These are phyloP conservation scores for Psilanteris sp. DNA, from an alignment of 1,140 invertebrate genomes.

Conservation along the genomic window DNA sequence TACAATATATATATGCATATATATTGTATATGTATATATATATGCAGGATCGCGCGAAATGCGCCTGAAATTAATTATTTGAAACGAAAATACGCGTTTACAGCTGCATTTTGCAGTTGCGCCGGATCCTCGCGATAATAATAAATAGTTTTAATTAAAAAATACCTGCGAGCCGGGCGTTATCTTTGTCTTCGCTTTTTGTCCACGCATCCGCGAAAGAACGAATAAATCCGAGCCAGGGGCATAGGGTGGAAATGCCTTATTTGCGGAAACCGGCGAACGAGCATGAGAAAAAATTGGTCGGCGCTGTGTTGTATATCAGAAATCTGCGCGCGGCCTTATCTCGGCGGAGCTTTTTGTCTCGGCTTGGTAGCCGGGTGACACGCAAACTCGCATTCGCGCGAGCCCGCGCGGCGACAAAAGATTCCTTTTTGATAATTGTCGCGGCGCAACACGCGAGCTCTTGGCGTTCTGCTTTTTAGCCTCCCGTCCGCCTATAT, in stretches of 20 bases:
- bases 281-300: too few relatives aligned
- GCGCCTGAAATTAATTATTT: too few relatives aligned
- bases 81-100: too few relatives aligned
- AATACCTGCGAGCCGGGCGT: conserved; percentile 19
- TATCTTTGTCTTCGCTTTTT: too few relatives aligned
- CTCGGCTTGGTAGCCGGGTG: conserved; percentile 24
- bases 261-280: too few relatives aligned
- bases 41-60: too few relatives aligned
- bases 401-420: conserved; percentile 42
- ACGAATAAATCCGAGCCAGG: too few relatives aligned
- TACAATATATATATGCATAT: too few relatives aligned
- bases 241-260: not conserved
- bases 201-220: too few relatives aligned
- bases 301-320: conserved; percentile 5
- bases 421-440: conserved; percentile 61
- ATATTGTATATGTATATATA: too few relatives aligned
- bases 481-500: conserved; percentile 29
- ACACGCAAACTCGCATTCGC: conserved; percentile 53
- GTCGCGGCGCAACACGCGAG: conserved; percentile 53
- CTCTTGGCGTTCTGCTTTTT: conserved; percentile 39
- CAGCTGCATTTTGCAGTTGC: not conserved
- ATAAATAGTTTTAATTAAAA: conserved; percentile 20
- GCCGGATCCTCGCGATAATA: too few relatives aligned
- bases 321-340: conserved; percentile 33
- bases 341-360: conserved; percentile 50